Base-by-base conservation (phyloP, 1,140 invertebrate genomes). In the Hyposmocoma kahamanoa region DNA sequence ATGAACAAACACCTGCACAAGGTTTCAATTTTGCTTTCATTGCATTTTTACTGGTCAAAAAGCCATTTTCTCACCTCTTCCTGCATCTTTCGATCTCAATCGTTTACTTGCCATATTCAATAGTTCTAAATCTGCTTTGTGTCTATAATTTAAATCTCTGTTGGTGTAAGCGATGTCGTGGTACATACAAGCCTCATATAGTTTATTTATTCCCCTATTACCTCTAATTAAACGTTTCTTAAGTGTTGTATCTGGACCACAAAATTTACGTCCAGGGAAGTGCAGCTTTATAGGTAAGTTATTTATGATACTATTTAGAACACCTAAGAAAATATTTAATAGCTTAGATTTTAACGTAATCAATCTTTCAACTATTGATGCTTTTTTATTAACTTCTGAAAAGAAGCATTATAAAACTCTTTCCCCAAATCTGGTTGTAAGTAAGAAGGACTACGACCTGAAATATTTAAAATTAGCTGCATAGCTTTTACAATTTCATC, bases 321-420 rank as follows among this genome's bases (percentile, higher is more conserved):
- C n/a, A n/a, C n/a, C n/a, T 56, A 69, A 80, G 50, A 88, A 87
- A 60, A 80, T 45, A 57, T 62, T 72, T 56, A 61, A 88, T 57
- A 87, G 70, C 56, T 67, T 76, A 4, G 45, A 56, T 68, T 86
- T 87, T 26, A 88, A 46, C 9, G 77, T 49, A 62, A 85, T 84
- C 34, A 86, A 82, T 42, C 86, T 39, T 68, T 88, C 86, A 38
- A 75, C 69, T 43, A 87, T 67, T 20, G 70, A 62, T 20, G 81
- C 82, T 72, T 88, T 89, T 20, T 72, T 55, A 81, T 68, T 26
- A 82, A 43, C 3, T 32, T 21, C 50, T 74, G 41, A 50, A 84
- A 72, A 20, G 17, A 42, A 38, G 43, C 36, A 56, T 81, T 85
- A 42, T 67, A 74, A 57, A 87, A 87, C 68, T 88, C 84, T 44